These are phyloP conservation scores for Toxotes chatareus DNA, from an alignment of 2,113 vertebrate species.

Conservation along the genomic window DNA sequence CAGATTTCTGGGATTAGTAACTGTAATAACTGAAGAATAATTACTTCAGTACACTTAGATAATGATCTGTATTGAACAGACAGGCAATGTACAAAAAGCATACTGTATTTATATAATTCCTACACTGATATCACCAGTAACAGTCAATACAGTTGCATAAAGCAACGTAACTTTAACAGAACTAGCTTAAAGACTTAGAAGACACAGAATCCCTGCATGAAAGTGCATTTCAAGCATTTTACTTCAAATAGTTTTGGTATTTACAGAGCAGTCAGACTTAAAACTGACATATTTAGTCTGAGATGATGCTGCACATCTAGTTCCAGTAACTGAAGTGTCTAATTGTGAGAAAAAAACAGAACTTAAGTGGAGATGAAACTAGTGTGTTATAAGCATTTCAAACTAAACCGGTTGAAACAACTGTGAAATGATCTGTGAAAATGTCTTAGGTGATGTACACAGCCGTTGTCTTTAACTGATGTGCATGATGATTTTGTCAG, in stretches of 20 bases:
- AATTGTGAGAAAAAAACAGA: not conserved
- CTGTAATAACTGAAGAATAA: conserved; percentile 10
- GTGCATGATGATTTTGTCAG: no score
- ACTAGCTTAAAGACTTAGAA: not conserved
- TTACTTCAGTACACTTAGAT: not conserved
- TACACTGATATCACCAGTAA: not conserved
- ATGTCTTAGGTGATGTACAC: not conserved
- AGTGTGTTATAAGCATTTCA: not conserved
- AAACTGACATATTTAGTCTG: not conserved
- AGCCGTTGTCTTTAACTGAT: no score
- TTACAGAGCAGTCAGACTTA: not conserved
- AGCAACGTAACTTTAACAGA: not conserved
- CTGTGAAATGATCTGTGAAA: not conserved
- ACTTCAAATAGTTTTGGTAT: not conserved
- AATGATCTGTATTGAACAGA: not conserved
- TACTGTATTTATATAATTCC: not conserved
- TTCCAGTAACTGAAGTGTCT: not conserved
- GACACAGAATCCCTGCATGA: not conserved
- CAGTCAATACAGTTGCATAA: not conserved
- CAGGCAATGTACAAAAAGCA: not conserved
- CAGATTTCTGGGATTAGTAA: conserved; percentile 13
- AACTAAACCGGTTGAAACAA: not conserved
- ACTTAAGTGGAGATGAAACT: not conserved
- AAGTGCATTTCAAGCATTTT: conserved; percentile 11
- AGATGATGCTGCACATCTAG: not conserved